phyloP scores from a whole-genome alignment of 2,113 vertebrate species.

The Paradoxurus hermaphroditus region DNA sequence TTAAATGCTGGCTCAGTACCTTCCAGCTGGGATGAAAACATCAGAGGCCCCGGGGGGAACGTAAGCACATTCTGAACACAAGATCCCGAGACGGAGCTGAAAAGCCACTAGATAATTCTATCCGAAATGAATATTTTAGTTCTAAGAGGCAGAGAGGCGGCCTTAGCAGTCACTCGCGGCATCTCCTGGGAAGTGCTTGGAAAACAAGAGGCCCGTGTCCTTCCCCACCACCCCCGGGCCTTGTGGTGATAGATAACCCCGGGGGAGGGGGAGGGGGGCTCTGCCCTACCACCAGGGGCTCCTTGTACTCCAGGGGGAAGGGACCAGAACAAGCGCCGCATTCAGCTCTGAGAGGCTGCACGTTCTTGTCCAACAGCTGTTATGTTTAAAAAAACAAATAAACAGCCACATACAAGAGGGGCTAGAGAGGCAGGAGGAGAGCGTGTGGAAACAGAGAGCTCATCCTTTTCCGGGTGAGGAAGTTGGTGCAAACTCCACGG shows the following conservation, averaged over 20 bases:
- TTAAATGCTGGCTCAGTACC: neutral
- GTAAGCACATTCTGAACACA: neutral
- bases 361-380: neutral
- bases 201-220: neutral
- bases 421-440: neutral
- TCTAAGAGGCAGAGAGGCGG: neutral
- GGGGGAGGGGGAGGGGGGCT: too few relatives aligned
- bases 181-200: neutral
- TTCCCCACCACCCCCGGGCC: neutral
- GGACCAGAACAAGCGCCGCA: neutral
- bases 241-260: neutral
- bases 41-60: neutral
- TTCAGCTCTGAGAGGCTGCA: neutral
- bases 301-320: constrained; percentile 33
- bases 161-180: neutral
- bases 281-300: neutral
- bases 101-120: neutral
- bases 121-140: neutral
- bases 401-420: neutral
- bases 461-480: neutral
- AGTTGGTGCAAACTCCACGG: neutral
- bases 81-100: neutral
- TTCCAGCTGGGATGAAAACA: neutral
- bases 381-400: constrained; percentile 28
- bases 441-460: neutral